These are phyloP conservation scores for Dromius quadrimaculatus DNA, from an alignment of 2,888 invertebrate species.

Conservation along the genomic window DNA sequence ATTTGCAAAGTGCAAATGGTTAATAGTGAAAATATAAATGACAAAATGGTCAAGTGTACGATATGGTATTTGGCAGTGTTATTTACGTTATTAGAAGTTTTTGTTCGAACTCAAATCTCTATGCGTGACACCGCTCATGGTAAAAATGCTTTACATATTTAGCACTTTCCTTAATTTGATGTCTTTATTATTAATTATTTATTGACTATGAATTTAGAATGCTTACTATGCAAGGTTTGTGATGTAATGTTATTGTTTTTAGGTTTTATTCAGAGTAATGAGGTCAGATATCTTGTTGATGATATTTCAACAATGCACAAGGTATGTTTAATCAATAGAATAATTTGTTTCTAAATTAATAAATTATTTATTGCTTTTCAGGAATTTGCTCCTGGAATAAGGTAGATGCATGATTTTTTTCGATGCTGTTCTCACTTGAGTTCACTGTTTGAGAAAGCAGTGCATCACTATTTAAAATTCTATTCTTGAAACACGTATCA, in stretches of 20 bases:
- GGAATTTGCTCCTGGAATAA: slow-evolving; percentile 63
- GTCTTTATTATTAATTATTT: slow-evolving; percentile 46
- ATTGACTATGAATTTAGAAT: slow-evolving; percentile 27
- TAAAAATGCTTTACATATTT: slow-evolving; percentile 70
- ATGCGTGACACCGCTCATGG: slow-evolving; percentile 82
- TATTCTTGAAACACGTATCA: too few species aligned
- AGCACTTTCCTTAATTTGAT: slow-evolving; percentile 55
- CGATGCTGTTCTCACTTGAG: too few species aligned
- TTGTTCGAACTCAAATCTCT: slow-evolving; percentile 77
- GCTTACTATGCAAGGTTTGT: slow-evolving; percentile 10
- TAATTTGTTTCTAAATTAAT: slow-evolving; percentile 41
- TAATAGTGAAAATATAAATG: slow-evolving; percentile 62
- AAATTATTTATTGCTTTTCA: slow-evolving; percentile 58
- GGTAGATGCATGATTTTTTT: slow-evolving; percentile 57
- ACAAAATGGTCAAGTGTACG: slow-evolving; percentile 65
- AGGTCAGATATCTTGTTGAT: slow-evolving; percentile 77
- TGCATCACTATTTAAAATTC: too few species aligned
- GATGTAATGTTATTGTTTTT: slow-evolving; percentile 61
- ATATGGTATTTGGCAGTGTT: slow-evolving; percentile 76
- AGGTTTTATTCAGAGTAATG: slow-evolving; percentile 80
- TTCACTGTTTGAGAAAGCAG: too few species aligned
- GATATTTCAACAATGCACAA: slow-evolving; percentile 72
- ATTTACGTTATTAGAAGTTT: slow-evolving; percentile 76
- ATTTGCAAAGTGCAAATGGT: slow-evolving; percentile 53
- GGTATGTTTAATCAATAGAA: slow-evolving; percentile 60